These are phyloP conservation scores for Equus quagga DNA, from an alignment of 2,113 vertebrate species.

Conservation along the genomic window DNA sequence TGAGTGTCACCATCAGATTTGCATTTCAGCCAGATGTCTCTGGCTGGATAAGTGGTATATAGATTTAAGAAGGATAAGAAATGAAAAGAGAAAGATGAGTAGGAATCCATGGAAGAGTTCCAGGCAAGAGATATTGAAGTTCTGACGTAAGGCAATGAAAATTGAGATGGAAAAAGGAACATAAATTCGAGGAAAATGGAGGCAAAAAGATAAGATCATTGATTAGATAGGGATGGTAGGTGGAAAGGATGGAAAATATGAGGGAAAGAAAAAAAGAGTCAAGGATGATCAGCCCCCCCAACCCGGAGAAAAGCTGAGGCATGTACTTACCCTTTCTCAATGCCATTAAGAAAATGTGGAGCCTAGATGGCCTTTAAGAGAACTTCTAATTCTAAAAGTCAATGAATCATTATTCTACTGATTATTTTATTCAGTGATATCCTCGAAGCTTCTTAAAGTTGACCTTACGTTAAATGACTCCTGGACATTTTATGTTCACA, in stretches of 20 bases:
- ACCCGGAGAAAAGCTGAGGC: background rate
- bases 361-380: background rate
- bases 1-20: background rate
- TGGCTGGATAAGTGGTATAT: background rate
- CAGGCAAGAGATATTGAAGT: background rate
- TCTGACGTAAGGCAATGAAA: slow-evolving; percentile 2
- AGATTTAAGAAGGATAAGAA: background rate
- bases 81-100: background rate
- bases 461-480: background rate
- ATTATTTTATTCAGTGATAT: background rate
- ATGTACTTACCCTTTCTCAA: background rate
- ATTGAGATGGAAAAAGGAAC: background rate
- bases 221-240: background rate
- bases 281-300: background rate
- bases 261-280: background rate
- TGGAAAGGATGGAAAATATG: background rate
- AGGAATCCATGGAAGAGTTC: background rate
- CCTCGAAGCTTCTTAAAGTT: background rate
- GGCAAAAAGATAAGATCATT: background rate
- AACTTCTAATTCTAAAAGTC: background rate
- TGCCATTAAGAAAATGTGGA: background rate
- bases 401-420: background rate
- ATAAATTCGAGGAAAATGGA: background rate
- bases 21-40: background rate
- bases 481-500: background rate